Conservation (phyloP, 2,113 vertebrate species). For the Motacilla tschutschensis region DNA sequence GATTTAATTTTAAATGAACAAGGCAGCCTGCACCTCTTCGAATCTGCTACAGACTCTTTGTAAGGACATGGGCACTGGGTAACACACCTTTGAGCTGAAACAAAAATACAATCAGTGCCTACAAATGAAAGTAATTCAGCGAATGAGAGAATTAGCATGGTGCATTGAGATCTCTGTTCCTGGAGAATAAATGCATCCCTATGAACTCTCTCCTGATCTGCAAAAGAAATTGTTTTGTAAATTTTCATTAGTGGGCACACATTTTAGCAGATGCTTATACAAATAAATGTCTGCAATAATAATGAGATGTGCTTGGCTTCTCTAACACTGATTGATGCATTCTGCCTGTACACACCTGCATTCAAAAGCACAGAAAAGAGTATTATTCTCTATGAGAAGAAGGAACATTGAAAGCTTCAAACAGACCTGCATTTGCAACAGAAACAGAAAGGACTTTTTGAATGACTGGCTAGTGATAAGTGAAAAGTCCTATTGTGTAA, state of each 20-base stretch:
- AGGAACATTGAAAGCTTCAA: background rate
- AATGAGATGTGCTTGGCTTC: background rate
- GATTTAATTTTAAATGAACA: background rate
- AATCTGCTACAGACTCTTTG: background rate
- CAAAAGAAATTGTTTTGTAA: background rate
- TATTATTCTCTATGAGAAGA: background rate
- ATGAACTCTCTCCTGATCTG: background rate
- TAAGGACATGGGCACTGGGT: background rate
- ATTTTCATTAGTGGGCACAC: background rate
- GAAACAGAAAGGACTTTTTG: conserved; percentile 40
- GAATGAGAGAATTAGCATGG: background rate
- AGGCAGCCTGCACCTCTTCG: background rate
- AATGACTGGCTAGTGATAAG: background rate
- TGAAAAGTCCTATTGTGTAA: conserved; percentile 5
- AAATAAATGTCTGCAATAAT: background rate
- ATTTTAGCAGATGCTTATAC: background rate
- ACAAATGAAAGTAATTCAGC: background rate
- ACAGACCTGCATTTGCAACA: conserved; percentile 8
- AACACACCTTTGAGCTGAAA: background rate
- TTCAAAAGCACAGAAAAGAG: background rate
- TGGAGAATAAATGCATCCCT: background rate
- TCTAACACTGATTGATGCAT: background rate
- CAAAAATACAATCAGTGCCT: background rate
- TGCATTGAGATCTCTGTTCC: background rate
- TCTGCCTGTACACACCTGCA: background rate